phyloP scores from a whole-genome alignment of 2,888 invertebrate species.

The Apotomis betuletana region DNA sequence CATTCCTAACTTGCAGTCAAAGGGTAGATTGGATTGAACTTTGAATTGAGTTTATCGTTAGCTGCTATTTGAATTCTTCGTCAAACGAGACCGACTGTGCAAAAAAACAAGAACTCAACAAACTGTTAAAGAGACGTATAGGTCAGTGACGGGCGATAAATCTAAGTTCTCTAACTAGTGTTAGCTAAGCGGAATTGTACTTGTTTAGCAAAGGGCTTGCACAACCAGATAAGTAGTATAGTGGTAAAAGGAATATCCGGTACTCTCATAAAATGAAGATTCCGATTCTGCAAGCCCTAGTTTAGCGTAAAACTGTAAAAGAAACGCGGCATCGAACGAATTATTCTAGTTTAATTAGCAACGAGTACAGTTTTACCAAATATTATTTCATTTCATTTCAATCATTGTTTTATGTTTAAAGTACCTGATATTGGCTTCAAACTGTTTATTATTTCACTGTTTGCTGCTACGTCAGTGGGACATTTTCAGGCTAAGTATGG shows the following conservation, averaged over 20 bases:
- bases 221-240: too few species aligned
- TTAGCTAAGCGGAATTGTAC: slow-evolving; percentile 32
- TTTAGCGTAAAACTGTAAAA: too few species aligned
- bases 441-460: neutral
- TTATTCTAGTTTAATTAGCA: too few species aligned
- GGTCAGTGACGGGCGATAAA: neutral
- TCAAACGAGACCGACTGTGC: neutral
- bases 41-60: neutral
- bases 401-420: too few species aligned
- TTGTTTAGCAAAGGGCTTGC: slow-evolving; percentile 25
- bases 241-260: too few species aligned
- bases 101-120: neutral
- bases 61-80: neutral
- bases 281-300: too few species aligned
- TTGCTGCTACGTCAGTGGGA: neutral
- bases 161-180: neutral
- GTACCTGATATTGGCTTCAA: too few species aligned
- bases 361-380: too few species aligned
- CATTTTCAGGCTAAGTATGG: neutral
- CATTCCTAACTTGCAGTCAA: neutral
- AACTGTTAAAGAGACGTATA: slow-evolving; percentile 4
- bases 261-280: too few species aligned
- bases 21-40: neutral
- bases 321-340: too few species aligned
- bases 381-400: too few species aligned